A percentile compares a stretch with the other conserved stretches of the same genome.
Evolutionary conservation across 2,888 invertebrate genomes (phyloP).

Genomic region (Andrena flavipes): DNA sequence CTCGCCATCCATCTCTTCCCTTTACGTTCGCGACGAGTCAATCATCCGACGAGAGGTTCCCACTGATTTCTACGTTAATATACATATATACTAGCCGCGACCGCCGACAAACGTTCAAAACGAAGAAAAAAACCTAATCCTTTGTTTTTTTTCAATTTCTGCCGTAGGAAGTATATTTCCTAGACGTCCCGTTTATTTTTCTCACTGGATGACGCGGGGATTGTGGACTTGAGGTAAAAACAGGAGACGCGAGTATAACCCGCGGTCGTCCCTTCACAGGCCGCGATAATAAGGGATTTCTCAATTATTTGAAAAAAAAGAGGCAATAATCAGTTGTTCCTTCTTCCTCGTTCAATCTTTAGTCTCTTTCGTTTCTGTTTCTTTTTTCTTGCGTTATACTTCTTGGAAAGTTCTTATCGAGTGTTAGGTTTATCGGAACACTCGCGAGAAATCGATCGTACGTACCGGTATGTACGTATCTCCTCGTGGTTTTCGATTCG

Average conservation of each 20-base stretch:
- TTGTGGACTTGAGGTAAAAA: slow-evolving; percentile 70
- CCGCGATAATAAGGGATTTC: slow-evolving; percentile 15
- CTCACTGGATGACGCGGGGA: slow-evolving; percentile 68
- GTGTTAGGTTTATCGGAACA: slow-evolving; percentile 1
- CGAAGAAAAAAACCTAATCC: slow-evolving; percentile 55
- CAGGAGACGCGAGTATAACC: slow-evolving; percentile 19
- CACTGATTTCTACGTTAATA: not conserved
- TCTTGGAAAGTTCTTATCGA: not conserved
- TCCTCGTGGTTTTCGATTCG: not conserved
- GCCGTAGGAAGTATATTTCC: slow-evolving; percentile 73
- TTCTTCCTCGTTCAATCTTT: slow-evolving; percentile 15
- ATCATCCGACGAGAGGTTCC: not conserved
- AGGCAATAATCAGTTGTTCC: slow-evolving; percentile 13
- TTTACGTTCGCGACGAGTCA: not conserved
- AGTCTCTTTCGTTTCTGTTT: not conserved
- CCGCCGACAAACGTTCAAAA: slow-evolving; percentile 18
- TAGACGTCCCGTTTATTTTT: slow-evolving; percentile 73
- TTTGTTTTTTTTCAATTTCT: slow-evolving; percentile 73
- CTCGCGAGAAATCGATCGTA: slow-evolving; percentile 3
- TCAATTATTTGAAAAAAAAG: slow-evolving; percentile 13
- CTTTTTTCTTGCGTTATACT: slow-evolving; percentile 17
- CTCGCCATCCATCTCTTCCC: not conserved
- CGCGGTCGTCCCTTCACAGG: slow-evolving; percentile 35
- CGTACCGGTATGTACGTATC: too few relatives aligned
- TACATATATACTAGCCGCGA: slow-evolving; percentile 24